A percentile compares a stretch with the other conserved stretches of the same genome.
Evolutionary conservation across 2,797 vertebrate species (phyloP).

Genomic region (Cephalopachus bancanus): DNA sequence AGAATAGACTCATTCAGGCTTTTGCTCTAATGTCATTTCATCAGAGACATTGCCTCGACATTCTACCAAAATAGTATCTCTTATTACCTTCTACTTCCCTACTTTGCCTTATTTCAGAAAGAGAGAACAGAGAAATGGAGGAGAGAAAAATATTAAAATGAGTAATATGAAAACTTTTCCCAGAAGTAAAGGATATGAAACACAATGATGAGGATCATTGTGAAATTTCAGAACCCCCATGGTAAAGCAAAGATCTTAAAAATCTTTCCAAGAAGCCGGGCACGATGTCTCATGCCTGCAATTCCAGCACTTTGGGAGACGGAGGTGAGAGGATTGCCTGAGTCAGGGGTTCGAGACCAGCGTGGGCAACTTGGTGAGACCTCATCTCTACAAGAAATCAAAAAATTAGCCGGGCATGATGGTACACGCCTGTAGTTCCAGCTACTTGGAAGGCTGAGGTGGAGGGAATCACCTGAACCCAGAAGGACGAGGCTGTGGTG

Average conservation of each 20-base stretch:
- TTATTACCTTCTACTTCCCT: neutral
- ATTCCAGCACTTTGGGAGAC: no score
- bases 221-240: constrained; percentile 39
- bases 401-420: no score
- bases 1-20: constrained; percentile 6
- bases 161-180: neutral
- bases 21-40: neutral
- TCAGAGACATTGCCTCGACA: constrained; percentile 11
- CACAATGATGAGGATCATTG: neutral
- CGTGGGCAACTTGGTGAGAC: no score
- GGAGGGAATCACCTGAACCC: no score
- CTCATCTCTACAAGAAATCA: no score
- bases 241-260: constrained; percentile 38
- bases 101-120: constrained; percentile 48
- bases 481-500: no score
- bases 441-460: no score
- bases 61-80: neutral
- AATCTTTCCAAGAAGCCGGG: no score
- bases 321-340: no score
- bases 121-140: neutral
- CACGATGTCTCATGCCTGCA: no score
- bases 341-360: no score
- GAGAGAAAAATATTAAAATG: constrained; percentile 21
- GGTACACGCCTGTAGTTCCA: no score
- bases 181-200: neutral